Percentiles rank a stretch among this genome's conserved stretches.
phyloP scores from a whole-genome alignment of 2,797 vertebrate species.

The Sebastes iracundus region DNA sequence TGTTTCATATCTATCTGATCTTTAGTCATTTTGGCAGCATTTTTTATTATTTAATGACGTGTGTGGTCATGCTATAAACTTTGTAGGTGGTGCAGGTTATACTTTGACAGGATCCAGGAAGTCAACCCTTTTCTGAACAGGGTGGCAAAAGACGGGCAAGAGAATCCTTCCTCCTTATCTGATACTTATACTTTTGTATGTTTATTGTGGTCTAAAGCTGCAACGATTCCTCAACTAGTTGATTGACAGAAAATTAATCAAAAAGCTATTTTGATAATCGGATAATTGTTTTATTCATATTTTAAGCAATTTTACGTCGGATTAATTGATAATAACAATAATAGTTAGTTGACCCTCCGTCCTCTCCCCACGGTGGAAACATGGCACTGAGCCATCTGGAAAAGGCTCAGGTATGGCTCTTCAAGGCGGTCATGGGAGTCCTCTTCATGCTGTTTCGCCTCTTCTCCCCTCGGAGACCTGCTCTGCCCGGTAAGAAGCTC shows the following conservation, averaged over 20 bases:
- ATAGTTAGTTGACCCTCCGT: neutral
- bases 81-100: conserved; percentile 83
- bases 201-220: no score
- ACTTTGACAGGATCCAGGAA: conserved; percentile 87
- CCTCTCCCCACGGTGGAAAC: neutral
- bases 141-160: conserved; percentile 88
- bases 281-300: no score
- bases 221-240: no score
- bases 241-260: no score
- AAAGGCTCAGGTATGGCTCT: conserved; percentile 45
- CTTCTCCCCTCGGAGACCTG: conserved; percentile 36
- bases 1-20: no score
- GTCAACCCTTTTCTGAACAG: conserved; percentile 91
- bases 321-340: no score
- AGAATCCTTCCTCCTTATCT: neutral
- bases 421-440: conserved; percentile 15
- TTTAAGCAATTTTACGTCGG: no score
- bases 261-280: no score
- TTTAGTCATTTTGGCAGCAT: no score
- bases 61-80: no score
- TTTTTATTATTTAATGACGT: no score
- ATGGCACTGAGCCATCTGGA: conserved; percentile 68
- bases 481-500: conserved; percentile 43
- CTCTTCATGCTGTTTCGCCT: conserved; percentile 52
- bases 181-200: no score